Percentiles rank a stretch among this genome's conserved stretches.
Evolutionary conservation across 2,113 vertebrate genomes (phyloP).

Genomic region (Eubucco bourcierii): DNA sequence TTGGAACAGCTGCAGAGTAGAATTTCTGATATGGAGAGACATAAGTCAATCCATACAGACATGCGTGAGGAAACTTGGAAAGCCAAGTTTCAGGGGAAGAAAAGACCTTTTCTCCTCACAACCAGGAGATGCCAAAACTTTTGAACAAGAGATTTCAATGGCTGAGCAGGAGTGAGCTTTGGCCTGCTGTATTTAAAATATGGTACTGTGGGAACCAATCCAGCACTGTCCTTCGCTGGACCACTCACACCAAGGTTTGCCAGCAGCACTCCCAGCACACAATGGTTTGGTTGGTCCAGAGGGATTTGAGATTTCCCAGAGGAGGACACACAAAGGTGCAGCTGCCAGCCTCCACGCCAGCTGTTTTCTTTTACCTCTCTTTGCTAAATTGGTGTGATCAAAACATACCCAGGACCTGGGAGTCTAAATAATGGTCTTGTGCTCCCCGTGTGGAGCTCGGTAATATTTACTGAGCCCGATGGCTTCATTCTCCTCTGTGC

Average conservation of each 20-base stretch:
- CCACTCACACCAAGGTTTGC: neutral
- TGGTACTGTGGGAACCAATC: neutral
- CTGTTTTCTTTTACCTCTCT: constrained; percentile 53
- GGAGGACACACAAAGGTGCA: neutral
- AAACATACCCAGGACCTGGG: constrained; percentile 62
- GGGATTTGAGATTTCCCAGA: neutral
- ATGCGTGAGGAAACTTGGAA: fast-evolving
- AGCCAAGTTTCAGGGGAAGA: neutral
- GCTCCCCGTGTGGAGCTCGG: constrained; percentile 64
- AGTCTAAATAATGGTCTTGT: constrained; percentile 75
- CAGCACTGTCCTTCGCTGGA: neutral
- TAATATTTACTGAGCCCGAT: constrained; percentile 79
- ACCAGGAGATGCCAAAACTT: fast-evolving
- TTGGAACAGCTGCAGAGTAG: neutral
- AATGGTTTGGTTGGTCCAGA: neutral
- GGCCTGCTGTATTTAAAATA: neutral
- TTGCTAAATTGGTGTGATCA: constrained; percentile 72
- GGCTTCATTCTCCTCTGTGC: constrained; percentile 76
- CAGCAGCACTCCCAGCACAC: neutral
- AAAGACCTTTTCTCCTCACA: neutral
- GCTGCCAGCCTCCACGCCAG: neutral
- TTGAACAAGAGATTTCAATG: neutral
- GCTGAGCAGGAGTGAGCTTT: neutral
- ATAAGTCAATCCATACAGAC: fast-evolving
- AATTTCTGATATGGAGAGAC: neutral